phyloP scores from a whole-genome alignment of 2,797 vertebrate species.

The Danionella dracula region DNA sequence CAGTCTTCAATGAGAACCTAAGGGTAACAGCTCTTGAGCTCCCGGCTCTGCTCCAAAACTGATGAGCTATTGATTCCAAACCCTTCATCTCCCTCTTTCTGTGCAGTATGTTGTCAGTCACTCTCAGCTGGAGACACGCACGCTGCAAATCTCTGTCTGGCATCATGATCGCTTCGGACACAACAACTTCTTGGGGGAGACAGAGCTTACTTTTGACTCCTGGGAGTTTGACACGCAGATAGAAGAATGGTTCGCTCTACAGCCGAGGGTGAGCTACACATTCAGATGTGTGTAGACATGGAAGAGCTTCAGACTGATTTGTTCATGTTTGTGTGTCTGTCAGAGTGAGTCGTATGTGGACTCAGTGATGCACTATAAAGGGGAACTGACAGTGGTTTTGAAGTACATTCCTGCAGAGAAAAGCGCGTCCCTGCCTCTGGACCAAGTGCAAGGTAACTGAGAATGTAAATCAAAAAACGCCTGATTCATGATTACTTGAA shows the following conservation, averaged over 20 bases:
- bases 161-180: constrained; percentile 92
- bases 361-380: constrained; percentile 85
- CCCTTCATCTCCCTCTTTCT: not conserved
- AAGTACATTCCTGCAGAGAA: constrained; percentile 89
- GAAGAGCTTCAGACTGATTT: not conserved
- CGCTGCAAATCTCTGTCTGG: constrained; percentile 92
- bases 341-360: constrained; percentile 77
- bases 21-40: constrained; percentile 77
- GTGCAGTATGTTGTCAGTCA: constrained; percentile 92
- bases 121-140: constrained; percentile 90
- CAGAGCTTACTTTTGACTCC: constrained; percentile 90
- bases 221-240: constrained; percentile 89
- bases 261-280: constrained; percentile 78
- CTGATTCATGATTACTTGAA: too few species aligned
- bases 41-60: not conserved
- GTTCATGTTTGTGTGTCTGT: constrained; percentile 8
- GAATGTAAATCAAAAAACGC: too few species aligned
- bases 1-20: constrained; percentile 88
- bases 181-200: constrained; percentile 94
- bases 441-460: constrained; percentile 85
- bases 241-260: constrained; percentile 87
- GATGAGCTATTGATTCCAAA: constrained; percentile 4
- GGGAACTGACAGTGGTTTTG: constrained; percentile 87
- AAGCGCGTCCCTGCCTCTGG: constrained; percentile 76
- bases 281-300: not conserved